These are phyloP conservation scores for Stenopsyche tienmushanensis DNA, from an alignment of 1,140 invertebrate genomes.

Conservation along the genomic window DNA sequence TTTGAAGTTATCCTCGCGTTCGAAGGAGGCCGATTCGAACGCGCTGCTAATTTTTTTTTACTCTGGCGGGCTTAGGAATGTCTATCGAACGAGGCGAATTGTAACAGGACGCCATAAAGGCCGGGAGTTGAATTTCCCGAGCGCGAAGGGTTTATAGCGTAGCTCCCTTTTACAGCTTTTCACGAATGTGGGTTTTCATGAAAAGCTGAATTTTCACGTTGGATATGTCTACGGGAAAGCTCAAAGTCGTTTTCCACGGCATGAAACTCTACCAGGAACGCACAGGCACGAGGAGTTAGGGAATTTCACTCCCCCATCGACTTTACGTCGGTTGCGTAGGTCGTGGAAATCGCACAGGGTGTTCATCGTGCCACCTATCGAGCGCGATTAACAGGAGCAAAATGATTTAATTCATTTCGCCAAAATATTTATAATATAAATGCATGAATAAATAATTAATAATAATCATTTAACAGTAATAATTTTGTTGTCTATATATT, in stretches of 20 bases:
- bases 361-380: background rate
- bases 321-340: constrained; percentile 6
- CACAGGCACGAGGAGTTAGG: constrained; percentile 16
- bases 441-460: no score
- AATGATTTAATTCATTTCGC: no score
- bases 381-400: no score
- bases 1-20: no score
- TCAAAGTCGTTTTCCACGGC: constrained; percentile 41
- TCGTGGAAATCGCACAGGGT: constrained; percentile 7
- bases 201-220: constrained; percentile 31
- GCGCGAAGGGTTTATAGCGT: constrained; percentile 10
- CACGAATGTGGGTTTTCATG: constrained; percentile 11
- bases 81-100: constrained; percentile 8
- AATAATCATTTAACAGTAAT: no score
- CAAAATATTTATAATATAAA: no score
- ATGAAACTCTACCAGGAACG: constrained; percentile 27
- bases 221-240: constrained; percentile 33
- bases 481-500: no score
- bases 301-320: background rate
- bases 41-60: no score
- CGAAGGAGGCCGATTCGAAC: no score
- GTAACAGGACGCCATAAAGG: constrained; percentile 23
- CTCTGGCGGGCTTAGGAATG: constrained; percentile 15
- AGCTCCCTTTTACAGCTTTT: background rate
- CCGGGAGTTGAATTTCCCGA: constrained; percentile 5